Percentiles rank a stretch among this genome's conserved stretches.
Evolutionary conservation across 2,888 invertebrate species (phyloP).

Genomic region (Tribolium freemani): DNA sequence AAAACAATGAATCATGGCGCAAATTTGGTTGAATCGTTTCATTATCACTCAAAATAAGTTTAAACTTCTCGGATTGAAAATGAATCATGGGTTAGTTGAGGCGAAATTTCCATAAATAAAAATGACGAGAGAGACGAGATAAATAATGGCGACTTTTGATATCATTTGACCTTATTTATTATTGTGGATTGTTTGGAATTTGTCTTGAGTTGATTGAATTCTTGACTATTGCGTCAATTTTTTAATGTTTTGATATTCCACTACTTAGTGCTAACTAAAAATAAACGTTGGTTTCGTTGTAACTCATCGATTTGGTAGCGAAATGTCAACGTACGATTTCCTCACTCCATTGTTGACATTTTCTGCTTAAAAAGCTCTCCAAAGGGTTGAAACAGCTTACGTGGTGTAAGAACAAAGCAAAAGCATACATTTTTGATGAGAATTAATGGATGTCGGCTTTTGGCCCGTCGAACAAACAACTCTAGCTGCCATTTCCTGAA

Average conservation of each 20-base stretch:
- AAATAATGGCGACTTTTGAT: background rate
- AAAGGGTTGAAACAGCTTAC: conserved; percentile 23
- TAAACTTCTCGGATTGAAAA: background rate
- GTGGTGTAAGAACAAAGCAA: conserved; percentile 7
- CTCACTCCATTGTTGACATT: conserved; percentile 32
- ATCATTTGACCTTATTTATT: conserved; percentile 13
- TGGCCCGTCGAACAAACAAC: too few species aligned
- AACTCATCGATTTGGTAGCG: conserved; percentile 26
- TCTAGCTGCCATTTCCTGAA: too few species aligned
- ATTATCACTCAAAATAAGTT: background rate
- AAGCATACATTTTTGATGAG: conserved; percentile 15
- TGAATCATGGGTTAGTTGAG: background rate
- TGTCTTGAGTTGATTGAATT: background rate
- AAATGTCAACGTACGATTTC: conserved; percentile 39
- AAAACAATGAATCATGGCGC: background rate
- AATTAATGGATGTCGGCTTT: conserved; percentile 18
- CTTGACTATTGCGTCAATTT: background rate
- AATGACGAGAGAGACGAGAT: conserved; percentile 3
- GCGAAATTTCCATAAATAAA: conserved; percentile 25
- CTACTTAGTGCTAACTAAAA: conserved; percentile 1
- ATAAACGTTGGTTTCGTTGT: conserved; percentile 28
- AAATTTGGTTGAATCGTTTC: too few species aligned
- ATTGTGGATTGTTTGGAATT: background rate
- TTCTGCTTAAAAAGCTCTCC: conserved; percentile 19
- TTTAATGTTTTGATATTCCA: too few species aligned